Evolutionary conservation across 2,113 vertebrate genomes (phyloP).

Genomic region (Gnathonemus longibarbis): DNA sequence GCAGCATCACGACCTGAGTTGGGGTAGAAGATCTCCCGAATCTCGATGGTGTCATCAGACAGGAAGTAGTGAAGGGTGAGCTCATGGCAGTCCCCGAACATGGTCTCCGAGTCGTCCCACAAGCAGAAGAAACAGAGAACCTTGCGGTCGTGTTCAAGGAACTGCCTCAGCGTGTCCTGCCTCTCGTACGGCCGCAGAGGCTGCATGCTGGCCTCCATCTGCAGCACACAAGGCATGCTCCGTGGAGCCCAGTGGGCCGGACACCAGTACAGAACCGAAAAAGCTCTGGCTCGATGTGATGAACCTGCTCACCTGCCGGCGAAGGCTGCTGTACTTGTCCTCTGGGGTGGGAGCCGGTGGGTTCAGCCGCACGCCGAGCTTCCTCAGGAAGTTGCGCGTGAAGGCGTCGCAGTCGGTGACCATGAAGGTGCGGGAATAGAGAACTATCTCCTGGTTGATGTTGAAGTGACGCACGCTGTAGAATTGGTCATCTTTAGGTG

Average conservation of each 20-base stretch:
- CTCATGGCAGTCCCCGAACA: conserved; percentile 59
- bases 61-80: conserved; percentile 80
- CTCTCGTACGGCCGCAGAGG: conserved; percentile 72
- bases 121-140: conserved; percentile 80
- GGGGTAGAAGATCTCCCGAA: conserved; percentile 61
- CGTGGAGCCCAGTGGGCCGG: not conserved
- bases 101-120: conserved; percentile 70
- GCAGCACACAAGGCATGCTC: conserved; percentile 31
- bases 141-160: conserved; percentile 70
- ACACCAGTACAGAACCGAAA: not conserved
- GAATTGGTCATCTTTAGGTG: conserved; percentile 73
- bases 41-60: conserved; percentile 79
- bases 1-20: conserved; percentile 67
- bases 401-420: conserved; percentile 78
- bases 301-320: conserved; percentile 60
- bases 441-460: conserved; percentile 66
- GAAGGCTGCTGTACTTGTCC: conserved; percentile 66
- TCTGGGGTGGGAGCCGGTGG: conserved; percentile 49
- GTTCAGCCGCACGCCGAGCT: conserved; percentile 71
- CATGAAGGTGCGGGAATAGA: conserved; percentile 72
- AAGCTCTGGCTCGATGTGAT: not conserved
- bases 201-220: conserved; percentile 58
- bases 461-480: conserved; percentile 81
- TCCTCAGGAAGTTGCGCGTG: conserved; percentile 75
- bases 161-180: conserved; percentile 69